Percentiles rank a stretch among this genome's conserved stretches.
Evolutionary conservation across 2,113 vertebrate genomes (phyloP).

Genomic region (Petrocephalus microphthalmus): DNA sequence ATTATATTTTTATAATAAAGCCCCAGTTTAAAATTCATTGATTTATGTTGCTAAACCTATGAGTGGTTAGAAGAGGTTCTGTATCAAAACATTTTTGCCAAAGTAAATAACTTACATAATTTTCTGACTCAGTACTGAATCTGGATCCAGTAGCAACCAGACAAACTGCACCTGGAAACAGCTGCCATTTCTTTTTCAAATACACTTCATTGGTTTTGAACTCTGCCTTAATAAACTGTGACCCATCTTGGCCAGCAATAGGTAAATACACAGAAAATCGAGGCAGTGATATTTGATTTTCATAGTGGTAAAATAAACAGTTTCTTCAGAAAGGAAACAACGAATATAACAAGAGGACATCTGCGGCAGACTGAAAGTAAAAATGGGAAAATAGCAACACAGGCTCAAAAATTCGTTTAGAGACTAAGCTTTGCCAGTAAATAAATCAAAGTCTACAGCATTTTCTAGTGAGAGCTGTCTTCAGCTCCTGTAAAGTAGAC

Average conservation of each 20-base stretch:
- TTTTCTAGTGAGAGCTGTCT: background rate
- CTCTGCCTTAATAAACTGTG: background rate
- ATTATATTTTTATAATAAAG: background rate
- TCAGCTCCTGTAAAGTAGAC: background rate
- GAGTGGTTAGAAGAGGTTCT: background rate
- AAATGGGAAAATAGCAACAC: background rate
- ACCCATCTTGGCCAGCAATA: background rate
- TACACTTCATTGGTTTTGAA: background rate
- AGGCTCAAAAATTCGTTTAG: background rate
- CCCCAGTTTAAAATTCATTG: background rate
- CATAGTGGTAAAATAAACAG: background rate
- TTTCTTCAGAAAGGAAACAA: background rate
- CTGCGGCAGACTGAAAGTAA: background rate
- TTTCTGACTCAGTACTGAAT: background rate
- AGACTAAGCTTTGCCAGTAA: background rate
- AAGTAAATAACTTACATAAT: background rate
- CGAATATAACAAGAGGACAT: background rate
- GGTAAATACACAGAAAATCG: background rate
- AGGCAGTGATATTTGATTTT: background rate
- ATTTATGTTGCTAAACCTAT: background rate
- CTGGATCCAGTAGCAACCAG: background rate
- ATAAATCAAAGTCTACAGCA: background rate
- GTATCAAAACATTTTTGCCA: background rate
- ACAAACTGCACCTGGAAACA: background rate
- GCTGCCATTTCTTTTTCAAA: background rate